Conservation (phyloP, 2,113 vertebrate species). For the Formicarius rufipectus region DNA sequence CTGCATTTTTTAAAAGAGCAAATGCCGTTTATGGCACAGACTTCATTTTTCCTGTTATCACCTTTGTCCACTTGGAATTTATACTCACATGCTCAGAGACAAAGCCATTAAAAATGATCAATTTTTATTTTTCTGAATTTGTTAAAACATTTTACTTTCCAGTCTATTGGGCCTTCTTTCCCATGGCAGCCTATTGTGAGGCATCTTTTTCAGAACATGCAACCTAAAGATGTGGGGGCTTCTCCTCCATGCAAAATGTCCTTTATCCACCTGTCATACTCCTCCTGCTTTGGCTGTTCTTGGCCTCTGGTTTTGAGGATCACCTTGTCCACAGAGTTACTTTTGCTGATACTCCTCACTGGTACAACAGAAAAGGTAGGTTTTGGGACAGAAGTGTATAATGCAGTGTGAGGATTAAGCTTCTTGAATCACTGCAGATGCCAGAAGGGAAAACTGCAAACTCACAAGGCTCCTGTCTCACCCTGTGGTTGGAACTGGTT, state of each 20-base stretch:
- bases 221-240: background rate
- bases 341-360: background rate
- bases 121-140: background rate
- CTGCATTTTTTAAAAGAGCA: background rate
- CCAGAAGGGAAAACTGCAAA: background rate
- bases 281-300: background rate
- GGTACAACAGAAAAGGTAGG: background rate
- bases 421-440: background rate
- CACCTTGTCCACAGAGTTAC: accelerated
- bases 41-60: background rate
- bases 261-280: background rate
- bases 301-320: background rate
- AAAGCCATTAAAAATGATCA: background rate
- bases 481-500: background rate
- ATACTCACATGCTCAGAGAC: background rate
- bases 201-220: background rate
- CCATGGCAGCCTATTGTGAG: background rate
- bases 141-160: background rate
- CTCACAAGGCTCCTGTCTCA: background rate
- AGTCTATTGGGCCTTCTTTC: background rate
- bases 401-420: background rate
- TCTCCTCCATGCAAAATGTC: background rate
- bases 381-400: background rate
- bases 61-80: background rate
- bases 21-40: background rate